Evolutionary conservation across 2,797 vertebrate species (phyloP), one percentile per base, ranked within the genome.

Genomic region (Rousettus madagascariensis): DNA sequence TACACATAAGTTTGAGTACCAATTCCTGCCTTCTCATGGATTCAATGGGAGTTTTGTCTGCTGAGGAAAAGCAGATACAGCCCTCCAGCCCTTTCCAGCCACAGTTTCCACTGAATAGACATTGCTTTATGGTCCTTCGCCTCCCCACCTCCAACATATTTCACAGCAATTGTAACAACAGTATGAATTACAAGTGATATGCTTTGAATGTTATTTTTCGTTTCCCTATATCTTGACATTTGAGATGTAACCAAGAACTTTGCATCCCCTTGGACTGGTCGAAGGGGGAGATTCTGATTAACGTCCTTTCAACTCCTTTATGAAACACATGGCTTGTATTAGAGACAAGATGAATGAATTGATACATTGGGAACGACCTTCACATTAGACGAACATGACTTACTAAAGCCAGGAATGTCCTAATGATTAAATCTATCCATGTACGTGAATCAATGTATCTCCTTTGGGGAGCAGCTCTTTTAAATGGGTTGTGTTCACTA

Each of bases 261-360:
- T 82, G 89, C 91, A 97, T 92, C 93, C 96, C 98, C 78, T 86
- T 94, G 0, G 94, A 97, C 95, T 98, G 96, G 96, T 94, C 97
- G 90, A 91, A 97, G 92, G 84, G 95, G 95, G 94, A 97, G 84
- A 97, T 94, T 93, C 98, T 98, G 98, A 98, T 98, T 97, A 98
- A 98, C 97, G 97, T 97, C 95, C 98, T 98, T 97, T 97, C 36
- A 74, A 96, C 95, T 98, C 96, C 96, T 97, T 96, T 97, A 96
- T 1, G 83, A 96, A 98, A 98, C 98, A 98, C 96, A 98, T 98
- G 98, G 97, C 97, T 96, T 97, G 46, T 86, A 95, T 98, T 98
- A 98, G 94, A 97, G 95, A 96, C 94, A 97, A 96, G 5, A 98
- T 88, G 97, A 97, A 97, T 97, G 97, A 97, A 98, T 98, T 97